Evolutionary conservation across 1,140 invertebrate genomes (phyloP).

Genomic region (Drosophila repleta): DNA sequence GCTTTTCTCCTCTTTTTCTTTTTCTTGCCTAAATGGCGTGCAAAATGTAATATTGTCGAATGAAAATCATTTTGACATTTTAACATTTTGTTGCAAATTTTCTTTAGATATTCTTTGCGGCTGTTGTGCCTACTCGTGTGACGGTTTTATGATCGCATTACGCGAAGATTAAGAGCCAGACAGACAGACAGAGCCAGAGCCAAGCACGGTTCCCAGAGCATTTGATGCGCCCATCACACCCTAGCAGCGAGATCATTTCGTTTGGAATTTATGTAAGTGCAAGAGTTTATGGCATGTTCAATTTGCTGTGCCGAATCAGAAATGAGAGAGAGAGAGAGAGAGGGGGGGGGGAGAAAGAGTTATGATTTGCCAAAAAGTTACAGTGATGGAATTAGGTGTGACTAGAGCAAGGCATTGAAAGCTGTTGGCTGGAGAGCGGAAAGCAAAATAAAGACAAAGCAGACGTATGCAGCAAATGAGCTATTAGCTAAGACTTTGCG

Average conservation of each 20-base stretch:
- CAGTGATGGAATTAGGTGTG: not conserved
- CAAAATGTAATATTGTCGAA: slow-evolving; percentile 68
- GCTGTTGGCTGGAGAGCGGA: too few relatives aligned
- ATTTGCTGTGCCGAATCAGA: slow-evolving; percentile 29
- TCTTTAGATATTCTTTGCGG: slow-evolving; percentile 21
- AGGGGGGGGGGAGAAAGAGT: not conserved
- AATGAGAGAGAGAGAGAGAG: slow-evolving; percentile 8
- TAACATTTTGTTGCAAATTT: slow-evolving; percentile 63
- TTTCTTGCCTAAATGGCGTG: slow-evolving; percentile 61
- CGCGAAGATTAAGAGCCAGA: slow-evolving; percentile 31
- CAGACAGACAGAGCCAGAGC: too few relatives aligned
- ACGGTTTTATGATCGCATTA: slow-evolving; percentile 78
- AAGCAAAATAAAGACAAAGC: too few relatives aligned
- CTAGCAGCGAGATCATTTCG: slow-evolving; percentile 28
- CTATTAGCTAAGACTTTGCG: too few relatives aligned
- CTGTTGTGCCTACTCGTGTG: slow-evolving; percentile 63
- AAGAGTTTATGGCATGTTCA: slow-evolving; percentile 14
- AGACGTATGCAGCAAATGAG: too few relatives aligned
- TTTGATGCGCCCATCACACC: slow-evolving; percentile 50
- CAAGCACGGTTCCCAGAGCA: slow-evolving; percentile 37
- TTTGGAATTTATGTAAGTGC: slow-evolving; percentile 54
- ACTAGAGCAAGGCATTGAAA: not conserved
- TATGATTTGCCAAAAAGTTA: not conserved
- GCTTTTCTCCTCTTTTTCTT: not conserved
- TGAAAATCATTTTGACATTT: slow-evolving; percentile 64